Conservation (phyloP, 2,113 vertebrate genomes). For the Lagopus leucura region DNA sequence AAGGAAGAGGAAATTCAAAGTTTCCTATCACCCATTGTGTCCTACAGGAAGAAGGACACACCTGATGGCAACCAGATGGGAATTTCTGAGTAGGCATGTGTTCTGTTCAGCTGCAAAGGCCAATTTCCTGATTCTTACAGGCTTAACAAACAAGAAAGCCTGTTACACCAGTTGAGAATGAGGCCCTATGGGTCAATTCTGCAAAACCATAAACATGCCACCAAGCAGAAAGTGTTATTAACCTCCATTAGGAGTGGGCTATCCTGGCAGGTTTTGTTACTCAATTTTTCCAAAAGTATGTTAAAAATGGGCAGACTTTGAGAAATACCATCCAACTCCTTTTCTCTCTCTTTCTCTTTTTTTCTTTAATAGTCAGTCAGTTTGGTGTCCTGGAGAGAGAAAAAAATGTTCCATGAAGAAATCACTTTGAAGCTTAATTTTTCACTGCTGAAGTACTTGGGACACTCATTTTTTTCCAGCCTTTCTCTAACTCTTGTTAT, state of each 20-base stretch:
- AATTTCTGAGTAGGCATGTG: background rate
- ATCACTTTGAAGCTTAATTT: constrained; percentile 70
- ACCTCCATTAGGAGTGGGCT: constrained; percentile 34
- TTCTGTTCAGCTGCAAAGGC: background rate
- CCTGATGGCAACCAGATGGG: background rate
- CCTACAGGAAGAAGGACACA: background rate
- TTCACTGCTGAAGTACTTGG: constrained; percentile 69
- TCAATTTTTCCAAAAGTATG: constrained; percentile 67
- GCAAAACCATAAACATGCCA: constrained; percentile 27
- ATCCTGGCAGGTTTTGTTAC: constrained; percentile 33
- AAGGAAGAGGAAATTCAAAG: background rate
- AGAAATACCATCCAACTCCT: constrained; percentile 62
- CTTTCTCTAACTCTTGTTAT: constrained; percentile 68
- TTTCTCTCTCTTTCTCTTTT: constrained; percentile 30
- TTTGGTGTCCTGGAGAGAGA: constrained; percentile 64
- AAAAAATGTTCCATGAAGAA: constrained; percentile 71
- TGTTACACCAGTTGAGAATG: background rate
- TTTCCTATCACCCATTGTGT: background rate
- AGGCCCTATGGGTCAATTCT: background rate
- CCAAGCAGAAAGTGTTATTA: constrained; percentile 43
- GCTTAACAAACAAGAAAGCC: background rate
- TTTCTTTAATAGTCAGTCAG: constrained; percentile 51
- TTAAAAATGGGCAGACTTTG: constrained; percentile 51
- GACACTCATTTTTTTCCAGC: constrained; percentile 71
- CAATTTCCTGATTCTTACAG: background rate